Conservation (phyloP, 1,140 invertebrate genomes). For the Colletes latitarsis region DNA sequence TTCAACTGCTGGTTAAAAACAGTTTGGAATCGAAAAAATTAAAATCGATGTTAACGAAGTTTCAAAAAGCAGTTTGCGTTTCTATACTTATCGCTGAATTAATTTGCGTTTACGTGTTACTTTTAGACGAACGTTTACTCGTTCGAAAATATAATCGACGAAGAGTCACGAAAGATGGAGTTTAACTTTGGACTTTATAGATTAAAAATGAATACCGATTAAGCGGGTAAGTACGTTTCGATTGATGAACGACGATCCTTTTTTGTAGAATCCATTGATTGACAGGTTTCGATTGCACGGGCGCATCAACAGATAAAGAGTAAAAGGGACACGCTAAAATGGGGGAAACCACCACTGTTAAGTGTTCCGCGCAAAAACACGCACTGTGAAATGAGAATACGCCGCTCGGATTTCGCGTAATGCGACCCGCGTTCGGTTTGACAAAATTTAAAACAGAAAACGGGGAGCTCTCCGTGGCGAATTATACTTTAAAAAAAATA, state of each 20-base stretch:
- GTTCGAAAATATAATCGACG: too few species aligned
- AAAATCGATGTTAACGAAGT: neutral
- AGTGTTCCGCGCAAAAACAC: neutral
- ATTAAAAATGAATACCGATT: neutral
- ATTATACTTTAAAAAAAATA: too few species aligned
- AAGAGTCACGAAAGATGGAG: too few species aligned
- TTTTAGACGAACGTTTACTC: too few species aligned
- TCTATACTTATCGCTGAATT: too few species aligned
- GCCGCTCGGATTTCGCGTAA: neutral
- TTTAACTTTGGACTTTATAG: too few species aligned
- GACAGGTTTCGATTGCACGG: neutral
- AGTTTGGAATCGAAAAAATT: neutral
- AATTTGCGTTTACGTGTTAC: too few species aligned
- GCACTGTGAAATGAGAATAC: neutral
- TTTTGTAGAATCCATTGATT: neutral
- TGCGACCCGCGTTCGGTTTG: neutral
- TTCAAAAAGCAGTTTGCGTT: too few species aligned
- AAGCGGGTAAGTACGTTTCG: neutral
- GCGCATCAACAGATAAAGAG: neutral
- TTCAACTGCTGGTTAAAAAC: neutral
- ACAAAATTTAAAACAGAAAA: too few species aligned
- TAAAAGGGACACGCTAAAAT: slow-evolving; percentile 4
- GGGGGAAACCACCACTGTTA: neutral
- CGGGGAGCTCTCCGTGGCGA: too few species aligned
- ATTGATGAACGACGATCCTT: slow-evolving; percentile 1